phyloP scores from a whole-genome alignment of 2,797 vertebrate genomes.

The Darevskia mixta region DNA sequence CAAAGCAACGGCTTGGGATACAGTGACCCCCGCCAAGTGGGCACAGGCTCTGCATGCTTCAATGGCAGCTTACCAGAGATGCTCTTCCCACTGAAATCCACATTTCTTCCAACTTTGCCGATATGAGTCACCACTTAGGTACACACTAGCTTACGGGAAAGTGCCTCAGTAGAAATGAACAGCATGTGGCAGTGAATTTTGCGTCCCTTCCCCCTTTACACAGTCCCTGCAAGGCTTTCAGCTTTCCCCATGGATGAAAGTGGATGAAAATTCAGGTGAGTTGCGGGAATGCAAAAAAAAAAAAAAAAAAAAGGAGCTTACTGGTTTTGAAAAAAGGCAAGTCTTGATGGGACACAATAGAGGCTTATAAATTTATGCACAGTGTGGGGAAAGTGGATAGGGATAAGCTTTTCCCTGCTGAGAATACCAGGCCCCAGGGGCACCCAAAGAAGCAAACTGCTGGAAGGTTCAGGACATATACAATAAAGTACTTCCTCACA shows the following conservation, averaged over 20 bases:
- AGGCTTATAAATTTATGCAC: no score
- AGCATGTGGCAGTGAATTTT: neutral
- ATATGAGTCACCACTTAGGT: constrained; percentile 15
- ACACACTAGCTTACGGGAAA: neutral
- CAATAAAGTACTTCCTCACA: no score
- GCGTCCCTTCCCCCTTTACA: neutral
- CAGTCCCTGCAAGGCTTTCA: neutral
- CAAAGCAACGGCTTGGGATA: neutral
- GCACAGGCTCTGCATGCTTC: neutral
- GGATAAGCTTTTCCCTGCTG: no score
- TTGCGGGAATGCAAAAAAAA: neutral
- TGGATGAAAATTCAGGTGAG: neutral
- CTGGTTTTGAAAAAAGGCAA: no score
- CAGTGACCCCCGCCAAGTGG: neutral
- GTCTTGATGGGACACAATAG: no score
- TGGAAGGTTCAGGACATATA: no score
- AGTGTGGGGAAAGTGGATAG: no score
- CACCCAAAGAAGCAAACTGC: no score
- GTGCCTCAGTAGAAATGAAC: neutral
- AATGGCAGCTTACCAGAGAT: neutral
- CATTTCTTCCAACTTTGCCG: neutral
- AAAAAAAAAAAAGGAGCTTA: no score
- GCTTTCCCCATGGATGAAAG: neutral
- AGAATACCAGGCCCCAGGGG: no score
- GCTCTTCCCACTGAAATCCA: neutral